Base-by-base conservation (phyloP, 23 tunicate species). In the Halocynthia roretzi region DNA sequence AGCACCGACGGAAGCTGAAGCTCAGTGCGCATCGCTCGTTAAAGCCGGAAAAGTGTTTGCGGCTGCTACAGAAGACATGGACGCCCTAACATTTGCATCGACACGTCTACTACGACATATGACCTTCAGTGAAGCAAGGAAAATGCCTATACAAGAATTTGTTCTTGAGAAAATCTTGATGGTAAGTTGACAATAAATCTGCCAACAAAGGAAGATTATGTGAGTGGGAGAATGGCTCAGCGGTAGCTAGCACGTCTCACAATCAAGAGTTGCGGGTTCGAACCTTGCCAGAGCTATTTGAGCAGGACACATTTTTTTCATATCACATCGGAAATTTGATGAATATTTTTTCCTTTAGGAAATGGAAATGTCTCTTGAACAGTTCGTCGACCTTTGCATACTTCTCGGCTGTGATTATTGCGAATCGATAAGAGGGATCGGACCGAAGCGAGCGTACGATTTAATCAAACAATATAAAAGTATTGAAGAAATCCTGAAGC, bases 1-100 rank as follows among this genome's bases (percentile, higher is more conserved):
- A 58, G 94, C 98, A 56, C 94, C 93, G 17, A 87, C 88, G 5
- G 98, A 94, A 76, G 98, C 98, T 8, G 98, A 94, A 77, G 94
- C 98, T 8, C 98, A 94, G 72, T 94, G 98, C 84, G 98, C 98
- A 17, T n/a, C 65, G 44, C 72, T 94, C 10, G 88, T 83, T 6
- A 80, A 86, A 65, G 80, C 83, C 0, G 93, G 93, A 8, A 83
- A 86, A 75, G 98, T 93, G 0, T 83, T 86, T 83, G 93, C 94
- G 40, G 73, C 82, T 0, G 95, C 95, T 6, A 94, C 98, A 8
- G 98, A 88, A 61, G 95, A 87, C 64, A 87, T 87, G 98, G 94
- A 85, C 78, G 97, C 97, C 18, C 57, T 94, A 53, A 87, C 94
- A 17, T 94, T 94, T 76, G 82, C 86, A 15, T 80, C 90, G 12